A percentile compares a stretch with the other conserved stretches of the same genome.
Evolutionary conservation across 2,888 invertebrate genomes (phyloP).

Genomic region (Coenonympha glycerion): DNA sequence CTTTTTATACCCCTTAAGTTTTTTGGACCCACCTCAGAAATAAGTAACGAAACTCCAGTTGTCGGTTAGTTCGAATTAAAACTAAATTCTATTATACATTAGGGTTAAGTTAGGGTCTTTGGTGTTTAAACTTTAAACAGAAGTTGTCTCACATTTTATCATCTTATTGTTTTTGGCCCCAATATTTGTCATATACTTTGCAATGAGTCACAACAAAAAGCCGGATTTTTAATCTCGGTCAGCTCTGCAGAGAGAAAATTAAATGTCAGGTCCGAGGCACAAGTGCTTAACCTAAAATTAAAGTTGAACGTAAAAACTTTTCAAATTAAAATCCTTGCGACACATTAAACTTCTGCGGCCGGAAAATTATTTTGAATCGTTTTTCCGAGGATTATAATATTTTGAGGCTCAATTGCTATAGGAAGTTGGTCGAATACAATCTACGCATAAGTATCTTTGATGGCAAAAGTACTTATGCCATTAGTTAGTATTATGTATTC

Average conservation of each 20-base stretch:
- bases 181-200: neutral
- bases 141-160: neutral
- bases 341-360: conserved; percentile 21
- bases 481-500: too few relatives aligned
- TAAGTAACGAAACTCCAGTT: too few relatives aligned
- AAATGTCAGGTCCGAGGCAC: conserved; percentile 20
- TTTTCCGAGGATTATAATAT: conserved; percentile 3
- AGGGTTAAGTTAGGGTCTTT: neutral
- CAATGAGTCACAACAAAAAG: conserved; percentile 2
- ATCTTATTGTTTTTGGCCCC: conserved; percentile 4
- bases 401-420: neutral
- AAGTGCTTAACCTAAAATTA: conserved; percentile 23
- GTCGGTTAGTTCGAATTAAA: too few relatives aligned
- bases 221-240: conserved; percentile 19
- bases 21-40: too few relatives aligned
- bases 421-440: neutral
- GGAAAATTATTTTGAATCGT: conserved; percentile 11
- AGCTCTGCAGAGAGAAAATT: conserved; percentile 19
- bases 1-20: too few relatives aligned
- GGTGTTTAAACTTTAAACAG: neutral
- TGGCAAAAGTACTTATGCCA: too few relatives aligned
- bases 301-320: conserved; percentile 18
- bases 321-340: conserved; percentile 25
- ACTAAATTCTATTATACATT: too few relatives aligned
- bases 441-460: too few relatives aligned